Conservation (phyloP, 2,797 vertebrate genomes). For the Helostoma temminkii region DNA sequence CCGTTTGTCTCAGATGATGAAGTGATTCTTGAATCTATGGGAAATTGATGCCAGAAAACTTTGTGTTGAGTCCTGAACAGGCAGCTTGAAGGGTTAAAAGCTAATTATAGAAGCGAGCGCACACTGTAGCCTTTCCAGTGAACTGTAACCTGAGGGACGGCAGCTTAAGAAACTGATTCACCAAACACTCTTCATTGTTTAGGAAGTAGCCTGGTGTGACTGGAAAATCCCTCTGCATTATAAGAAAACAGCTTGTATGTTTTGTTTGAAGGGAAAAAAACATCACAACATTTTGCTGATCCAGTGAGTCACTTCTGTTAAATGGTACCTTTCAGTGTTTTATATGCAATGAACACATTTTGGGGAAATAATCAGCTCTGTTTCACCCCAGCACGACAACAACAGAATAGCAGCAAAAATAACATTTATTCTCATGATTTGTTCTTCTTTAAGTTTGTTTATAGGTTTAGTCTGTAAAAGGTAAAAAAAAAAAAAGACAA, state of each 20-base stretch:
- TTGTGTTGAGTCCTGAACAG: slow-evolving; percentile 15
- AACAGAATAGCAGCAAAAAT: neutral
- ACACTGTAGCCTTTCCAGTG: slow-evolving; percentile 25
- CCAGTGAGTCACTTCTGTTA: neutral
- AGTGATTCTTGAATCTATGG: neutral
- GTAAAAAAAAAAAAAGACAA: neutral
- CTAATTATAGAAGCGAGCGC: slow-evolving; percentile 46
- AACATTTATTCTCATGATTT: neutral
- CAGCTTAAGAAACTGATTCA: slow-evolving; percentile 46
- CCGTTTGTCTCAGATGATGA: neutral
- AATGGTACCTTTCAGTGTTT: slow-evolving; percentile 3
- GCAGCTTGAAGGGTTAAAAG: slow-evolving; percentile 33
- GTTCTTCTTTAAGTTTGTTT: neutral
- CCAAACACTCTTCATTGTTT: slow-evolving; percentile 35
- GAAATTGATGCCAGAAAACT: neutral
- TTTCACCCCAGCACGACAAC: neutral
- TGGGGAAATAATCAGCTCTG: slow-evolving; percentile 3
- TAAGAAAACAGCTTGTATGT: slow-evolving; percentile 13
- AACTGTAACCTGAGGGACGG: slow-evolving; percentile 51
- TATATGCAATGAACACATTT: slow-evolving; percentile 14
- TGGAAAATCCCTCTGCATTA: neutral
- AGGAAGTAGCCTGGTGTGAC: slow-evolving; percentile 16
- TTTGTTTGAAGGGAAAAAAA: neutral
- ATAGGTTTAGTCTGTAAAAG: neutral
- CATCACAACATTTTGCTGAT: slow-evolving; percentile 11